Conservation (phyloP, 1,140 invertebrate species). For the Trachymyrmex cornetzi region DNA sequence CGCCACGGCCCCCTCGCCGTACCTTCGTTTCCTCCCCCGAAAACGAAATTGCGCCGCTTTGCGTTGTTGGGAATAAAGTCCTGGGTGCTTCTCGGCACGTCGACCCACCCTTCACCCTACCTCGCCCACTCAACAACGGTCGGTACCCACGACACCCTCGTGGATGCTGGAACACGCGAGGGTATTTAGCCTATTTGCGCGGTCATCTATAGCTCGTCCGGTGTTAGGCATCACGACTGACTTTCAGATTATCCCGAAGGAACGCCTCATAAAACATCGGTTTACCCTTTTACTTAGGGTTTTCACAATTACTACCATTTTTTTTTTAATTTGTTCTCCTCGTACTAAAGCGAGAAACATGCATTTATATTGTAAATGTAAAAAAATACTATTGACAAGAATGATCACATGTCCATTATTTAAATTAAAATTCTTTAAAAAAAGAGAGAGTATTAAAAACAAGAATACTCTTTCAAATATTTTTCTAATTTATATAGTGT, state of each 20-base stretch:
- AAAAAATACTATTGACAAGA: slow-evolving; percentile 12
- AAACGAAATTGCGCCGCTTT: slow-evolving; percentile 77
- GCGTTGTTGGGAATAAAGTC: slow-evolving; percentile 73
- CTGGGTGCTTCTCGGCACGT: slow-evolving; percentile 50
- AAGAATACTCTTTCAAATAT: neutral
- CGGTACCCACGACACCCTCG: slow-evolving; percentile 41
- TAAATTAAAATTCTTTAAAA: neutral
- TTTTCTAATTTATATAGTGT: neutral
- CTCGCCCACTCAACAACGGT: slow-evolving; percentile 10
- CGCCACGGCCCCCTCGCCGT: slow-evolving; percentile 10
- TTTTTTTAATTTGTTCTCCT: slow-evolving; percentile 12
- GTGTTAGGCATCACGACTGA: slow-evolving; percentile 65
- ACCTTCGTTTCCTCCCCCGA: slow-evolving; percentile 43
- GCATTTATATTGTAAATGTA: slow-evolving; percentile 17
- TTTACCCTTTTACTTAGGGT: slow-evolving; percentile 13
- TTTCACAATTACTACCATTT: neutral
- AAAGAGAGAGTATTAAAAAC: neutral
- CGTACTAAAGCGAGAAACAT: neutral
- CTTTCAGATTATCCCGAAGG: slow-evolving; percentile 52
- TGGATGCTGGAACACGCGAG: slow-evolving; percentile 45
- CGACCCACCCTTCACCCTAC: slow-evolving; percentile 4
- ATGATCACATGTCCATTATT: neutral
- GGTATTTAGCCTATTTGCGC: slow-evolving; percentile 64
- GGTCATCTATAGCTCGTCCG: slow-evolving; percentile 20
- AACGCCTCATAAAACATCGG: slow-evolving; percentile 23